phyloP scores from a whole-genome alignment of 2,888 invertebrate species.

The Cenopis cana region DNA sequence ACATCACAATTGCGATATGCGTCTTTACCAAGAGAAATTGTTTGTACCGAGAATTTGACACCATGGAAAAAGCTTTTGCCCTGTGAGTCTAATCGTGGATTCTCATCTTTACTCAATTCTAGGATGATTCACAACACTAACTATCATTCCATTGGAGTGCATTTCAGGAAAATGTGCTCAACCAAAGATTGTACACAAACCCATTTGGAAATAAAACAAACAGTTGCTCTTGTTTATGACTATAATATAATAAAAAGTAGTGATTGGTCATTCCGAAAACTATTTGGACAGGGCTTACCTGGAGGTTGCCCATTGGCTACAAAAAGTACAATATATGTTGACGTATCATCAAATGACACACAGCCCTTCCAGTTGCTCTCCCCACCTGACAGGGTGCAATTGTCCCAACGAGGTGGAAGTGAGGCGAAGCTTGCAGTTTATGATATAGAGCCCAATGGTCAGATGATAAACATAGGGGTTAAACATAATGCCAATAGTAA shows the following conservation, averaged over 20 bases:
- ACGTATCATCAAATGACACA: slow-evolving; percentile 87
- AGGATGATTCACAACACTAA: slow-evolving; percentile 96
- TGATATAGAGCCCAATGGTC: slow-evolving; percentile 83
- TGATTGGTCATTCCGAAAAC: slow-evolving; percentile 94
- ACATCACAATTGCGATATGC: slow-evolving; percentile 90
- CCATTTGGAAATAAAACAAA: slow-evolving; percentile 92
- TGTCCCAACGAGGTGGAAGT: slow-evolving; percentile 89
- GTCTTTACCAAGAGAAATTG: slow-evolving; percentile 97
- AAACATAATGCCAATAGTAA: slow-evolving; percentile 78
- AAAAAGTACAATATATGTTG: slow-evolving; percentile 92
- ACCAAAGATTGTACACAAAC: slow-evolving; percentile 85
- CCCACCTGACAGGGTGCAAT: slow-evolving; percentile 83
- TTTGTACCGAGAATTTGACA: slow-evolving; percentile 99
- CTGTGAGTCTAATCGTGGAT: slow-evolving; percentile 95
- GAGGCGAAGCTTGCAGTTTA: slow-evolving; percentile 89
- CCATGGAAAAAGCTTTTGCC: slow-evolving; percentile 99
- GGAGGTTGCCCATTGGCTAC: slow-evolving; percentile 93
- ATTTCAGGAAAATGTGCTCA: slow-evolving; percentile 92
- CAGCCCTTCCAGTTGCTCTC: slow-evolving; percentile 87
- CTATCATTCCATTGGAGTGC: slow-evolving; percentile 95
- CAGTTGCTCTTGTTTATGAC: slow-evolving; percentile 95
- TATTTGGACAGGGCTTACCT: slow-evolving; percentile 94
- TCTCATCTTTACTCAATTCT: slow-evolving; percentile 95
- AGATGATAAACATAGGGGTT: slow-evolving; percentile 89
- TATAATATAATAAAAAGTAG: slow-evolving; percentile 86